Conservation (phyloP, 2,888 invertebrate genomes). For the Caenorhabditis sp. region DNA sequence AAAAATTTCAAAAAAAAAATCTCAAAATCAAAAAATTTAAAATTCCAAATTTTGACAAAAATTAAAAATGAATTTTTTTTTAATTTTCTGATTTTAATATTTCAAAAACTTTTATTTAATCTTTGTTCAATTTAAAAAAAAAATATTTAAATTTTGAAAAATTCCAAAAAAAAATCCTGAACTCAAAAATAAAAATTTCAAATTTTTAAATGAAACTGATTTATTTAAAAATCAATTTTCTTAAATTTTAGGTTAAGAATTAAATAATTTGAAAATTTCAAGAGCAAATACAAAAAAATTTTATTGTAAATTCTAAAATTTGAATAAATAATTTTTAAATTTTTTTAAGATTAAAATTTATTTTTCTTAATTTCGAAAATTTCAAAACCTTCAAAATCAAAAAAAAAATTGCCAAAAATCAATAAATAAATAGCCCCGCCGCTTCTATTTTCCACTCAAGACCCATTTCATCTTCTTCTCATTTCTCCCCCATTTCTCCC, state of each 20-base stretch:
- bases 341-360: not conserved
- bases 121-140: not conserved
- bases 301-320: conserved; percentile 1
- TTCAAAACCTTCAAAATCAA: too few relatives aligned
- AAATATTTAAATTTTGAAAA: not conserved
- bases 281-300: conserved; percentile 15
- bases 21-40: too few relatives aligned
- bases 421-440: too few relatives aligned
- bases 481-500: too few relatives aligned
- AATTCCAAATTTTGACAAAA: too few relatives aligned
- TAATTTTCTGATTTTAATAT: not conserved
- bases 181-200: conserved; percentile 6
- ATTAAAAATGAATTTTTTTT: not conserved
- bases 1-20: not conserved
- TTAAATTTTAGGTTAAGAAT: too few relatives aligned
- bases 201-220: conserved; percentile 3
- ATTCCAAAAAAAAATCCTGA: not conserved
- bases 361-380: too few relatives aligned
- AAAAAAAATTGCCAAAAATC: too few relatives aligned
- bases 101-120: not conserved
- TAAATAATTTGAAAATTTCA: not conserved
- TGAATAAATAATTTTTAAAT: not conserved
- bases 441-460: too few relatives aligned
- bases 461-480: too few relatives aligned
- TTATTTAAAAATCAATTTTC: too few relatives aligned